phyloP scores from a whole-genome alignment of 30 jellyfish, hydroid and myxozoan genomes.

The Aurelia coerulea region DNA sequence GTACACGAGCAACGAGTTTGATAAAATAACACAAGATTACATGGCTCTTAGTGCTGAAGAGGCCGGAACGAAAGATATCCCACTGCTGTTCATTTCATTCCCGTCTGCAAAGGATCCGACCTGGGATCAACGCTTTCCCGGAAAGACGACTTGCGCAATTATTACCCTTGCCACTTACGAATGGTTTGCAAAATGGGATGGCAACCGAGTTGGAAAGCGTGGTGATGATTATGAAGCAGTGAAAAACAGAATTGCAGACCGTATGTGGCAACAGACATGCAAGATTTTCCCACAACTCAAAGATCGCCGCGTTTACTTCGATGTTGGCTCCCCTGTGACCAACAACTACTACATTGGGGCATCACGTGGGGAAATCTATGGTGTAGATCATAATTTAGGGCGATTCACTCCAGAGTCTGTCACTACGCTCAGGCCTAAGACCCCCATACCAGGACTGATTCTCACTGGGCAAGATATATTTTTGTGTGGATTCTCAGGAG shows the following conservation, averaged over 20 bases:
- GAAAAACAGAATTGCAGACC: constrained; percentile 81
- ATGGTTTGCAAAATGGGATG: constrained; percentile 92
- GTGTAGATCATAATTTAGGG: constrained; percentile 77
- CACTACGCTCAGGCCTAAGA: constrained; percentile 61
- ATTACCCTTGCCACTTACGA: constrained; percentile 88
- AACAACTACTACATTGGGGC: constrained; percentile 89
- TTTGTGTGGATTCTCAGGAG: constrained; percentile 95
- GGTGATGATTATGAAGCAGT: constrained; percentile 86
- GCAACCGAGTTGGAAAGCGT: constrained; percentile 80
- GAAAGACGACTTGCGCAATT: constrained; percentile 92
- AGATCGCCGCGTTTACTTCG: constrained; percentile 80
- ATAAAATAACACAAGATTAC: constrained; percentile 52
- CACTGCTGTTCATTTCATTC: constrained; percentile 88
- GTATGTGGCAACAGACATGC: constrained; percentile 88
- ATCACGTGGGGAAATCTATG: constrained; percentile 92
- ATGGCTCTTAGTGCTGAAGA: constrained; percentile 58
- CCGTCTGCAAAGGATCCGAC: constrained; percentile 99
- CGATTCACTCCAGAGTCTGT: constrained; percentile 75
- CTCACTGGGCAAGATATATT: constrained; percentile 96
- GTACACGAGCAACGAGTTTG: constrained; percentile 67
- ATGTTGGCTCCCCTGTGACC: constrained; percentile 91
- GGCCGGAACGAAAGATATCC: constrained; percentile 86
- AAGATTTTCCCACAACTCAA: constrained; percentile 82
- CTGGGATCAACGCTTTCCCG: constrained; percentile 92
- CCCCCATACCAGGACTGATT: constrained; percentile 83